Evolutionary conservation across 2,113 vertebrate genomes (phyloP), one percentile per base, ranked within the genome.

Genomic region (Scatophagus argus): DNA sequence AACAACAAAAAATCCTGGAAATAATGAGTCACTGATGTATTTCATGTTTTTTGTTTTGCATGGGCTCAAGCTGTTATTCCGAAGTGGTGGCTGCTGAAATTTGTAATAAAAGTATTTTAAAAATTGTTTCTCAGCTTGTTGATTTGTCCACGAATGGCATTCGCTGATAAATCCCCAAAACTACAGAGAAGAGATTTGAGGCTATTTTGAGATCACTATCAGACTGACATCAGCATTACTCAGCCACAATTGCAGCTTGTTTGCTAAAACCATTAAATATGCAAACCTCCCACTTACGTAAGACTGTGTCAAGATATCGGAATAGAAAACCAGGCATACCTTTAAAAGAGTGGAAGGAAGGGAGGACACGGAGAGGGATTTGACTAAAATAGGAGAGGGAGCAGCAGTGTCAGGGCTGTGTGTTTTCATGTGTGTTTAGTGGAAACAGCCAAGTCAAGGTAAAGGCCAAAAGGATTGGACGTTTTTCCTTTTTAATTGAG

Each of bases 321-420:
- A 84, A 74, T 68, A 83, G 83, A 87, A 74, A 79, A 74, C 27
- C 39, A 34, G 87, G 56, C 87, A 69, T 79, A 79, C 83, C 88
- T 91, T 91, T 83, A 88, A 88, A 85, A 88, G 81, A 81, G 32
- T 67, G 82, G 73, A 87, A 61, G 76, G 76, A 86, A 87, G 83
- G 86, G 87, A 86, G 82, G 83, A 85, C 27, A 66, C 62, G 19
- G 70, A 67, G 60, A 52, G 36, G 79, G 81, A 76, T 91, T 85
- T 92, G 86, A 90, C 92, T 94, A 93, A 93, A 94, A 92, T 93
- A 93, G 92, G 93, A 94, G 82, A 75, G 41, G 51, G 80, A 74
- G 80, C 63, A 59, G 67, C 60, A 0, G 11, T 77, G 75, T 82
- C 80, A 51, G 43, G 49, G 31, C 74, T 71, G 85, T 87, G 83